A percentile compares a stretch with the other conserved stretches of the same genome.
These are phyloP conservation scores for Danionella dracula DNA, from an alignment of 2,797 vertebrate genomes.

Conservation along the genomic window DNA sequence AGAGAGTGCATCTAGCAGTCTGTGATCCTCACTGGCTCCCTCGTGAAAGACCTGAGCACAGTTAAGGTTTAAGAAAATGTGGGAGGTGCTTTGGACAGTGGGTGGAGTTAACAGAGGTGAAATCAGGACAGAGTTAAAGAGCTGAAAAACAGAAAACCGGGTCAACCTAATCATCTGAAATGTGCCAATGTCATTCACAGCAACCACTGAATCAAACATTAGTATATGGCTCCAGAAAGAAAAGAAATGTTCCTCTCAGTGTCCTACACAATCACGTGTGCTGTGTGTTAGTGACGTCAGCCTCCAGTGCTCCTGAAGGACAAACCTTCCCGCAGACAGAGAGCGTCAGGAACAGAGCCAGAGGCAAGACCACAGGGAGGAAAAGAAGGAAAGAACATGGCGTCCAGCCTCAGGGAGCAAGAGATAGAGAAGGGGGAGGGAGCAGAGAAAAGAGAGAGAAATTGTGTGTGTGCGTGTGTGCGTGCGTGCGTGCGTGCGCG, in stretches of 20 bases:
- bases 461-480: too few relatives aligned
- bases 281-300: background rate
- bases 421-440: background rate
- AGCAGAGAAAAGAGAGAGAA: background rate
- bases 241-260: too few relatives aligned
- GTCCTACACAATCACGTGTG: background rate
- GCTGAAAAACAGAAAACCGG: background rate
- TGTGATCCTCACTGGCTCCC: background rate
- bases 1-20: too few relatives aligned
- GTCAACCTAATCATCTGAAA: background rate
- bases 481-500: too few relatives aligned
- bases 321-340: background rate
- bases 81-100: background rate
- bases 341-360: constrained; percentile 22
- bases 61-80: background rate
- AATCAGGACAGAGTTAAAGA: background rate
- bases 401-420: constrained; percentile 6
- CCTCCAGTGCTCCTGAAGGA: background rate
- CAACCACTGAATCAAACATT: background rate
- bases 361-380: background rate
- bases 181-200: background rate
- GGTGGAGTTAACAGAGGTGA: background rate
- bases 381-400: constrained; percentile 18
- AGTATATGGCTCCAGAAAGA: too few relatives aligned
- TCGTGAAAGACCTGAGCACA: background rate